Evolutionary conservation across 2,888 invertebrate species (phyloP).

Genomic region (Thymelicus sylvestris): DNA sequence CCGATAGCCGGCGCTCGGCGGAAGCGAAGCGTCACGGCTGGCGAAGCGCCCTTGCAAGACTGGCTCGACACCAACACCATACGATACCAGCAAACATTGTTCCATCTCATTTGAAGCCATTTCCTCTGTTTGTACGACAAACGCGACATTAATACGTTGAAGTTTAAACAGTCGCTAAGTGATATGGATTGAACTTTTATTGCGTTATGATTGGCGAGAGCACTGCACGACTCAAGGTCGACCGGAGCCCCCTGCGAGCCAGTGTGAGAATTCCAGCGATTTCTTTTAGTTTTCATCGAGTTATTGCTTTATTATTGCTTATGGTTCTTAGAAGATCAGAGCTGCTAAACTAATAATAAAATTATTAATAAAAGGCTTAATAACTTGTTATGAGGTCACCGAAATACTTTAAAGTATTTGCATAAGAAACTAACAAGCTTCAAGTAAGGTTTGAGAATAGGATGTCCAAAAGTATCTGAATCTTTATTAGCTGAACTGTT

Average conservation of each 20-base stretch:
- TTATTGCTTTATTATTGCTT: neutral
- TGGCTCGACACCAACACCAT: constrained; percentile 48
- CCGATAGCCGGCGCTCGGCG: constrained; percentile 45
- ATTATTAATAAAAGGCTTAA: neutral
- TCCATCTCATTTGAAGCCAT: constrained; percentile 68
- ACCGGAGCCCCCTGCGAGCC: neutral
- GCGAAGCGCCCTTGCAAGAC: constrained; percentile 71
- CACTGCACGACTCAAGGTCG: constrained; percentile 6
- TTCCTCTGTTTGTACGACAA: constrained; percentile 48
- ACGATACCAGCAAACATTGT: constrained; percentile 54
- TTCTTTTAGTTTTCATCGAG: neutral
- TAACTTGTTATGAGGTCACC: neutral
- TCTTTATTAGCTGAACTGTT: too few relatives aligned
- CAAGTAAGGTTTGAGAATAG: neutral
- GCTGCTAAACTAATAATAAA: neutral
- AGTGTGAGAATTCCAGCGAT: neutral
- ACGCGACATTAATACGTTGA: constrained; percentile 9
- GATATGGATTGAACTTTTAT: constrained; percentile 31
- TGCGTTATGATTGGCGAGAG: constrained; percentile 19
- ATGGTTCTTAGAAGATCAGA: neutral
- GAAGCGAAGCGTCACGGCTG: constrained; percentile 72
- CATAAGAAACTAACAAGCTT: too few relatives aligned
- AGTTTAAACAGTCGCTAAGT: constrained; percentile 18
- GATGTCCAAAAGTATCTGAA: neutral
- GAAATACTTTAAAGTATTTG: neutral